These are phyloP conservation scores for Tenualosa ilisha DNA, from an alignment of 2,797 vertebrate species.

Conservation along the genomic window DNA sequence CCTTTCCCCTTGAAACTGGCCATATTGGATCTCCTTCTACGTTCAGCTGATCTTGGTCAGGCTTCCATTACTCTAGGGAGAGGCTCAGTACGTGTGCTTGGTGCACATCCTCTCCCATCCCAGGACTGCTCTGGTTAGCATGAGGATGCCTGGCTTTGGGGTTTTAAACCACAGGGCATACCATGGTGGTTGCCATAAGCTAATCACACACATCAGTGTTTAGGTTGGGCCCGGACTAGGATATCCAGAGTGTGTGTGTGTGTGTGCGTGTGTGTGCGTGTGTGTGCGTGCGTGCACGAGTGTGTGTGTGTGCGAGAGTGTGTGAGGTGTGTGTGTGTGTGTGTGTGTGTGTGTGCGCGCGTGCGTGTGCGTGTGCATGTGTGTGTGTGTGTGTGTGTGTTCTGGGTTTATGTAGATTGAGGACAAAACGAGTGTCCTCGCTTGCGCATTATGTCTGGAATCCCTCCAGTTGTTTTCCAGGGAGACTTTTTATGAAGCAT, in stretches of 20 bases:
- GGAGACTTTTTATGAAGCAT: slow-evolving; percentile 1
- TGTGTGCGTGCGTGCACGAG: background rate
- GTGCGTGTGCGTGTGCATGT: background rate
- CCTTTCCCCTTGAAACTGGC: background rate
- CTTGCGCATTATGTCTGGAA: background rate
- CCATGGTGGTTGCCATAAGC: background rate
- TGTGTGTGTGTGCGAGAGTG: background rate
- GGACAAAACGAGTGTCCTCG: background rate
- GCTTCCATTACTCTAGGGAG: background rate
- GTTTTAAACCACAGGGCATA: background rate
- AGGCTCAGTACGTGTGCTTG: background rate
- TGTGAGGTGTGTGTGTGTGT: slow-evolving; percentile 14
- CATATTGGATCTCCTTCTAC: background rate
- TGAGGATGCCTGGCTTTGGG: background rate
- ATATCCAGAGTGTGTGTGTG: background rate
- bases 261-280: slow-evolving; percentile 14
- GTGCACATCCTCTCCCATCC: background rate
- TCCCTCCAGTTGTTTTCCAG: slow-evolving; percentile 9
- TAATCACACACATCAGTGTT: slow-evolving; percentile 8
- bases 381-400: background rate
- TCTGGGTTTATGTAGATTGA: background rate
- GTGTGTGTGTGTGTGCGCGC: slow-evolving; percentile 25
- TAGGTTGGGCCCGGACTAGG: background rate
- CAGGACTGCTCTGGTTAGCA: background rate
- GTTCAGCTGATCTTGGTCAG: background rate